Evolutionary conservation across 2,797 vertebrate genomes (phyloP), one percentile per base, ranked within the genome.

Genomic region (Rhadinocentrus ornatus): DNA sequence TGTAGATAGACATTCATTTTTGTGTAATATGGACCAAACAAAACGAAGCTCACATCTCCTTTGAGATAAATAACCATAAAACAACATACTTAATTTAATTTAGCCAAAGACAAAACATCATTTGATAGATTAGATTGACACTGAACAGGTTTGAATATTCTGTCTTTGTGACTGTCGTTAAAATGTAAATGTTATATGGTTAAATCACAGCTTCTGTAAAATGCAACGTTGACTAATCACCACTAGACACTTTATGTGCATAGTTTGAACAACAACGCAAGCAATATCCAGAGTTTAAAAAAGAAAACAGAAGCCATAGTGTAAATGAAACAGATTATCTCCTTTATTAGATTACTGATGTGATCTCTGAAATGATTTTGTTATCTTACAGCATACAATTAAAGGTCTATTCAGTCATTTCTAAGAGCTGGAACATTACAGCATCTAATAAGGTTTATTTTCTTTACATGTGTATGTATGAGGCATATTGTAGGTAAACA

Each of bases 101-200:
- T 88, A 84, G 80, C 85, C 86, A 90, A 92, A 91, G 81, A 85
- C 59, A 78, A 80, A 72, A 58, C 9, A 4, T 68, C 29, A 72
- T 74, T n/a, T 68, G 54, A 41, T 76, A 79, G 63, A 74, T 71
- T 77, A 77, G 48, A 56, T 80, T 41, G 69, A 64, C 74, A 77
- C 73, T 84, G 7, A 84, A 67, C 69, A 78, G 59, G 44, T 87
- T 84, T 88, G 71, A 85, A 73, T 55, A 71, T 73, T 63, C 22
- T 50, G 70, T 85, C 50, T 65, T 75, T 83, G 82, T 86, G 65
- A 80, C 71, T 89, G 78, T 83, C 69, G 61, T 80, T 59, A 70
- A 22, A 77, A 22, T 32, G 7, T 24, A 46, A 6, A 69, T 22
- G 76, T 73, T 18, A 41, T 71, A 71, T 85, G 63, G 50, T 50